phyloP scores from a whole-genome alignment of 2,888 invertebrate genomes.

The Synergus gifuensis region DNA sequence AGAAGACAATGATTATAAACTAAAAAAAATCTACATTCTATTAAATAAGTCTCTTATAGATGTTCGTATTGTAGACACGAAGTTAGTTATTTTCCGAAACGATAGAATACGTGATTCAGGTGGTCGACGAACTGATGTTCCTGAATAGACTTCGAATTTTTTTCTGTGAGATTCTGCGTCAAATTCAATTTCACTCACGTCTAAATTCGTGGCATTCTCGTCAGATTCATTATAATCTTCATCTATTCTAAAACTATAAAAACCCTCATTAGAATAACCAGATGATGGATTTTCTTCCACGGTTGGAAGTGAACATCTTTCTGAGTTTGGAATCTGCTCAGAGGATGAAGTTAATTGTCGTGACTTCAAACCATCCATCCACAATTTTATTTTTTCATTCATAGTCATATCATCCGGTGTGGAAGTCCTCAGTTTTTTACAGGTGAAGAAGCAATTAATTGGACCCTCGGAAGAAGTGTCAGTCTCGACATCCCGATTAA shows the following conservation, averaged over 20 bases:
- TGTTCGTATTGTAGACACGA: slow-evolving; percentile 46
- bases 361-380: slow-evolving; percentile 45
- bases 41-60: slow-evolving; percentile 47
- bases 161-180: neutral
- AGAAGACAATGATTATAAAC: neutral
- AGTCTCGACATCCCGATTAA: slow-evolving; percentile 55
- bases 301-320: neutral
- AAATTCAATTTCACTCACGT: neutral
- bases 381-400: slow-evolving; percentile 46
- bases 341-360: neutral
- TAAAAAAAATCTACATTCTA: slow-evolving; percentile 21
- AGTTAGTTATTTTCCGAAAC: slow-evolving; percentile 44
- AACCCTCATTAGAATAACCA: slow-evolving; percentile 19
- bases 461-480: slow-evolving; percentile 44
- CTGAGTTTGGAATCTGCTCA: neutral
- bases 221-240: neutral
- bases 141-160: slow-evolving; percentile 28
- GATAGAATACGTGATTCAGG: slow-evolving; percentile 28
- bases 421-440: slow-evolving; percentile 50
- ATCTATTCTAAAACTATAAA: neutral
- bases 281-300: slow-evolving; percentile 1
- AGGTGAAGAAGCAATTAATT: slow-evolving; percentile 47
- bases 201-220: neutral
- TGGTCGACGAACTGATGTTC: neutral
- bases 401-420: slow-evolving; percentile 43